These are phyloP conservation scores for Hydrochoerus hydrochaeris DNA, from an alignment of 2,113 vertebrate genomes.

Conservation along the genomic window DNA sequence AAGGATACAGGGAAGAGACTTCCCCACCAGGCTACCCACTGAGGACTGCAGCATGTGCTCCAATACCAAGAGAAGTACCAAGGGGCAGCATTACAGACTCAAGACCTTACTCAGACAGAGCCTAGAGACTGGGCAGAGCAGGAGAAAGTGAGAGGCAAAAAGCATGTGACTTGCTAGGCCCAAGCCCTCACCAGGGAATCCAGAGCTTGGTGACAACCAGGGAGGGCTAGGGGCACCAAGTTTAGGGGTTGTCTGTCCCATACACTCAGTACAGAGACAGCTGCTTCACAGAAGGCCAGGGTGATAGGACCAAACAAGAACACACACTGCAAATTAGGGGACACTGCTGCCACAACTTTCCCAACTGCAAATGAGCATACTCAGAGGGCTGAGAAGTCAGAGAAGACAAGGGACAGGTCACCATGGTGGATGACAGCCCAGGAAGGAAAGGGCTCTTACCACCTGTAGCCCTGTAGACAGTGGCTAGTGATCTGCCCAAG, in stretches of 20 bases:
- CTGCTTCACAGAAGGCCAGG: background rate
- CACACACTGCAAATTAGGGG: background rate
- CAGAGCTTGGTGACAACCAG: background rate
- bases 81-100: background rate
- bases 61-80: background rate
- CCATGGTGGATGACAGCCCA: background rate
- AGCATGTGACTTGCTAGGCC: background rate
- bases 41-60: background rate
- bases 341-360: background rate
- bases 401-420: background rate
- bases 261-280: background rate
- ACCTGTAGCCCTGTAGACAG: background rate
- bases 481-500: background rate
- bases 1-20: background rate
- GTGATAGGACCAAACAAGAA: background rate
- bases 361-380: background rate
- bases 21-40: background rate
- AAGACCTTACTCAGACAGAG: background rate
- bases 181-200: background rate
- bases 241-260: slow-evolving; percentile 28
- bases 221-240: background rate
- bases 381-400: background rate
- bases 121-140: background rate
- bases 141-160: background rate
- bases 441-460: background rate